Conservation (phyloP, 2,888 invertebrate genomes). For the Anodontia alba region DNA sequence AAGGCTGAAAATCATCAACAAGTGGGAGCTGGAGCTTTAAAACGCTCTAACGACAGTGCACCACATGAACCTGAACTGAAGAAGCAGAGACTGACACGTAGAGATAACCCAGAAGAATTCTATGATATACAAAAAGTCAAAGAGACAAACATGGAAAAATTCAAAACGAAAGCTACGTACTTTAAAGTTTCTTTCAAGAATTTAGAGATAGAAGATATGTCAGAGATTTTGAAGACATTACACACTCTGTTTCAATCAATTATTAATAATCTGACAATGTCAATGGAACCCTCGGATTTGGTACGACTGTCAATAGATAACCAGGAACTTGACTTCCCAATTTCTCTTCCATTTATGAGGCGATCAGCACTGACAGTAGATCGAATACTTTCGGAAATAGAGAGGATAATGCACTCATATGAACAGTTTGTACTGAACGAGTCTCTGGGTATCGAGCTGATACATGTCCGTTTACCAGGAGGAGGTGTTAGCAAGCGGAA, state of each 20-base stretch:
- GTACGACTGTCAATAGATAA: constrained; percentile 49
- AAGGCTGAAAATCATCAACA: not conserved
- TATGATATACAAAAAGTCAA: constrained; percentile 27
- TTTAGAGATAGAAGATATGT: constrained; percentile 8
- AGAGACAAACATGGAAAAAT: constrained; percentile 35
- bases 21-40: not conserved
- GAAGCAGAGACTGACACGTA: too few relatives aligned
- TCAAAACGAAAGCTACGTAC: constrained; percentile 28
- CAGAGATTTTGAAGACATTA: constrained; percentile 30
- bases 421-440: constrained; percentile 48
- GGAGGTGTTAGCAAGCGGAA: constrained; percentile 18
- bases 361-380: constrained; percentile 43
- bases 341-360: constrained; percentile 45
- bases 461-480: constrained; percentile 24
- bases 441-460: constrained; percentile 30
- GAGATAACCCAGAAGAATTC: constrained; percentile 18
- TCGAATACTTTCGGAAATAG: constrained; percentile 46
- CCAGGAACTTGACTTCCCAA: constrained; percentile 48
- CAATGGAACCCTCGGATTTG: constrained; percentile 33
- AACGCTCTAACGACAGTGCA: not conserved
- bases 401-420: constrained; percentile 49
- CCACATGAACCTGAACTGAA: not conserved
- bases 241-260: constrained; percentile 32
- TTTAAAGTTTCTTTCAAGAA: constrained; percentile 37
- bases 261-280: constrained; percentile 23